Percentiles rank a stretch among this genome's conserved stretches.
phyloP scores from a whole-genome alignment of 2,888 invertebrate species.

The Aplocera efformata region DNA sequence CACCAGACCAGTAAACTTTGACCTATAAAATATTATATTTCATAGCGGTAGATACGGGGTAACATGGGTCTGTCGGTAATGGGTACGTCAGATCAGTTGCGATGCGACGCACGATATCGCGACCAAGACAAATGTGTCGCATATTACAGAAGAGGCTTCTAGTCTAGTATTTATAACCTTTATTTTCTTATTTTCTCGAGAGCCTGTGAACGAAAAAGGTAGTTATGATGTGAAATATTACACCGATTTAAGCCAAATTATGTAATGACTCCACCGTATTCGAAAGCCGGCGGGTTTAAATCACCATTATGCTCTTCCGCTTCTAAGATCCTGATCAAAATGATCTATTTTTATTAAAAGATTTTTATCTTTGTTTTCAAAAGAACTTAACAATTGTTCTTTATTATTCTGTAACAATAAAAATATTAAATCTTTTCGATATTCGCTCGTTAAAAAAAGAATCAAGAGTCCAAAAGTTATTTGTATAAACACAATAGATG shows the following conservation, averaged over 20 bases:
- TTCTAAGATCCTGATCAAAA: slow-evolving; percentile 6
- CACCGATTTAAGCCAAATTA: slow-evolving; percentile 21
- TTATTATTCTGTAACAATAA: not conserved
- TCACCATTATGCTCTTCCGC: slow-evolving; percentile 9
- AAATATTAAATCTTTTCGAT: too few relatives aligned
- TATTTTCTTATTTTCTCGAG: slow-evolving; percentile 56
- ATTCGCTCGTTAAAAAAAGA: too few relatives aligned
- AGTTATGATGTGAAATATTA: slow-evolving; percentile 18
- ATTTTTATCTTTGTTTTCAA: slow-evolving; percentile 4
- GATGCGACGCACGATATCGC: slow-evolving; percentile 65
- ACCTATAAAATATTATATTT: slow-evolving; percentile 38
- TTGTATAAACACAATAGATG: slow-evolving; percentile 20
- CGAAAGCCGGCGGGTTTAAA: slow-evolving; percentile 11
- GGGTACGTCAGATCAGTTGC: slow-evolving; percentile 57
- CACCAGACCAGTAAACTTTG: slow-evolving; percentile 47
- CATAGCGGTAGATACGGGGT: slow-evolving; percentile 23
- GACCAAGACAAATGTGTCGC: slow-evolving; percentile 67
- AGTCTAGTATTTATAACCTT: slow-evolving; percentile 53
- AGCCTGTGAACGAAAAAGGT: slow-evolving; percentile 33
- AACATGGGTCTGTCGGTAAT: slow-evolving; percentile 41
- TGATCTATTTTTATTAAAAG: slow-evolving; percentile 4
- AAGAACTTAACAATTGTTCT: not conserved
- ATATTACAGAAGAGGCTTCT: slow-evolving; percentile 46
- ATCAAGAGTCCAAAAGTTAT: not conserved
- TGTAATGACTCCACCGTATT: slow-evolving; percentile 14